Percentiles rank a stretch among this genome's conserved stretches.
phyloP scores from a whole-genome alignment of 2,113 vertebrate species.

The Naja naja region DNA sequence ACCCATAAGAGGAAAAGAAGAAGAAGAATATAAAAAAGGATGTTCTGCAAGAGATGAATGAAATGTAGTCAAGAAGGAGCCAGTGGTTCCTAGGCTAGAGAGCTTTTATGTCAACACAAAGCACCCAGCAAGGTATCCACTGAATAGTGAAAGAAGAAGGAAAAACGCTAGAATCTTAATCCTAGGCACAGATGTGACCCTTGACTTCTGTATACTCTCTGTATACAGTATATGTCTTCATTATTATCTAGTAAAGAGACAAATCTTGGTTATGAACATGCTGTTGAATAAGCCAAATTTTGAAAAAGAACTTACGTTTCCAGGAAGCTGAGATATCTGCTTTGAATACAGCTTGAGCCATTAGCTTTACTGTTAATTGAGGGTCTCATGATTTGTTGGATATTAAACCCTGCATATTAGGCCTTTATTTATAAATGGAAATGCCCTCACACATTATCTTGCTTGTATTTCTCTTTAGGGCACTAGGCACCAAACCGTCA shows the following conservation, averaged over 20 bases:
- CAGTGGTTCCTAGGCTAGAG: neutral
- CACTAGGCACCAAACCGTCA: constrained; percentile 84
- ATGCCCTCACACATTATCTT: constrained; percentile 12
- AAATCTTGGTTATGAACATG: neutral
- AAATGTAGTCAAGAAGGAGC: neutral
- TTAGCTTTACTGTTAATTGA: neutral
- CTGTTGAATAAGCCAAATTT: neutral
- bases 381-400: neutral
- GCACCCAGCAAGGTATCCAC: neutral
- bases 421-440: neutral
- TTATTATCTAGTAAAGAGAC: neutral
- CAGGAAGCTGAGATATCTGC: neutral
- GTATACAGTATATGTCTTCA: neutral
- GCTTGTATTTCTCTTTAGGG: constrained; percentile 64
- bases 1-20: neutral
- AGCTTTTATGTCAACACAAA: neutral
- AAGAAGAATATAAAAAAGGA: neutral
- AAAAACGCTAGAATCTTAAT: neutral
- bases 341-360: neutral
- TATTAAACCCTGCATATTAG: neutral
- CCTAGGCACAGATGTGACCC: neutral
- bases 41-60: neutral
- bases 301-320: neutral
- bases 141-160: neutral
- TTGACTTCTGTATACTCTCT: neutral